phyloP scores from a whole-genome alignment of 92 coral and sea anemone species.

The Meandrina meandrites region DNA sequence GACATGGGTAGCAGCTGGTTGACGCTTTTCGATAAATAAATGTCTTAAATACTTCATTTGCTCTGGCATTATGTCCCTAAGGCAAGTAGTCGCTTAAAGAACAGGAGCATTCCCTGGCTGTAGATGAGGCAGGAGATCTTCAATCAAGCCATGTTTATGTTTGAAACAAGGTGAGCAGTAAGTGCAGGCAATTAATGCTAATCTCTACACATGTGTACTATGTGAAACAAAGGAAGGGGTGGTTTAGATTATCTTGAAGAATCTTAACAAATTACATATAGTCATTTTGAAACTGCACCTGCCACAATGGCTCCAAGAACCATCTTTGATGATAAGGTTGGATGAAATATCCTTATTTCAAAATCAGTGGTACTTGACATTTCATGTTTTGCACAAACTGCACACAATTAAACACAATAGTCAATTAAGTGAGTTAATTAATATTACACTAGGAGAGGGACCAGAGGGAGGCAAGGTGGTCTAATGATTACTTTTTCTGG shows the following conservation, averaged over 20 bases:
- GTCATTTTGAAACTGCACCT: background rate
- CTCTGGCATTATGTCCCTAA: slow-evolving; percentile 1
- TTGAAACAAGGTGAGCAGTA: no score
- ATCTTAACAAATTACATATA: no score
- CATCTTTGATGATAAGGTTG: background rate
- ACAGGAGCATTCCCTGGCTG: slow-evolving; percentile 19
- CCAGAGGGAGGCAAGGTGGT: background rate
- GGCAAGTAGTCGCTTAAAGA: background rate
- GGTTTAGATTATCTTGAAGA: no score
- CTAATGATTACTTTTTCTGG: background rate
- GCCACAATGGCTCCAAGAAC: background rate
- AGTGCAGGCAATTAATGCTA: no score
- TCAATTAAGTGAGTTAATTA: background rate
- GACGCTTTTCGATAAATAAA: slow-evolving; percentile 37
- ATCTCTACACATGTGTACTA: no score
- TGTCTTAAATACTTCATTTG: slow-evolving; percentile 4
- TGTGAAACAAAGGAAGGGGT: no score
- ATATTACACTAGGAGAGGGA: background rate
- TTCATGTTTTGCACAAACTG: background rate
- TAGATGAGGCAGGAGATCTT: slow-evolving; percentile 23
- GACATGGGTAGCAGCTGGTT: slow-evolving; percentile 57
- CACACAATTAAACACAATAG: background rate
- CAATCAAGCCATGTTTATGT: background rate
- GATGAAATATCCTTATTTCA: background rate
- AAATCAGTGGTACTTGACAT: background rate